These are phyloP conservation scores for Nycteola revayana DNA, from an alignment of 2,888 invertebrate genomes.

Conservation along the genomic window DNA sequence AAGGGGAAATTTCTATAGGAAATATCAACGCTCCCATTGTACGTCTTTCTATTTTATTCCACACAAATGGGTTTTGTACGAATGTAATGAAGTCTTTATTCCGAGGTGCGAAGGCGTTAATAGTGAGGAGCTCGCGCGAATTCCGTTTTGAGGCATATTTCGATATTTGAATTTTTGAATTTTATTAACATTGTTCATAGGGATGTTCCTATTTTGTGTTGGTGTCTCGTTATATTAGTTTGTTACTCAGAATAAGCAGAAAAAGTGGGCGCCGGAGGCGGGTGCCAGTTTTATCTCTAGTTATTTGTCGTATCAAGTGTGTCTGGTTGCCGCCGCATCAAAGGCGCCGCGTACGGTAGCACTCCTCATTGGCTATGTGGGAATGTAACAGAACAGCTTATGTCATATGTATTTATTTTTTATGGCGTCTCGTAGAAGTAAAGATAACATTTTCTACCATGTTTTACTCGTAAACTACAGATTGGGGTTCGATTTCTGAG, in stretches of 20 bases:
- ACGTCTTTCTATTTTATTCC: conserved; percentile 66
- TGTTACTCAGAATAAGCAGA: conserved; percentile 39
- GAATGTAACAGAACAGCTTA: conserved; percentile 52
- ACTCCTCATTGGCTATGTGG: conserved; percentile 54
- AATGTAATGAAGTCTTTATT: conserved; percentile 76
- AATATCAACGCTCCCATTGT: conserved; percentile 72
- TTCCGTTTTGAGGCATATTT: conserved; percentile 35
- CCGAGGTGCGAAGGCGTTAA: conserved; percentile 70
- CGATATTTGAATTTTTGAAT: conserved; percentile 29
- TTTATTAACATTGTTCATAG: conserved; percentile 32
- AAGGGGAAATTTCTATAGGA: conserved; percentile 73
- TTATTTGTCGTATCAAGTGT: conserved; percentile 79
- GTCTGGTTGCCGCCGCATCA: conserved; percentile 61
- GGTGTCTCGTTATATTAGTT: too few species aligned
- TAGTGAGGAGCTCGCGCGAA: conserved; percentile 27
- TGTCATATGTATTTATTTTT: conserved; percentile 52
- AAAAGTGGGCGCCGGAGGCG: conserved; percentile 64
- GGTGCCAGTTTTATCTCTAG: conserved; percentile 63
- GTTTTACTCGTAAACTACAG: conserved; percentile 36
- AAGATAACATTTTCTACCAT: conserved; percentile 22
- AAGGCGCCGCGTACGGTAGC: conserved; percentile 73
- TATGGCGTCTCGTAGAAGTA: conserved; percentile 55
- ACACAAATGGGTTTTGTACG: conserved; percentile 72
- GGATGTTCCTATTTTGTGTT: too few species aligned
- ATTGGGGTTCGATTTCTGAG: conserved; percentile 45